These are phyloP conservation scores for Scolopax bukidnonensis DNA, from an alignment of 2,797 vertebrate genomes.

Conservation along the genomic window DNA sequence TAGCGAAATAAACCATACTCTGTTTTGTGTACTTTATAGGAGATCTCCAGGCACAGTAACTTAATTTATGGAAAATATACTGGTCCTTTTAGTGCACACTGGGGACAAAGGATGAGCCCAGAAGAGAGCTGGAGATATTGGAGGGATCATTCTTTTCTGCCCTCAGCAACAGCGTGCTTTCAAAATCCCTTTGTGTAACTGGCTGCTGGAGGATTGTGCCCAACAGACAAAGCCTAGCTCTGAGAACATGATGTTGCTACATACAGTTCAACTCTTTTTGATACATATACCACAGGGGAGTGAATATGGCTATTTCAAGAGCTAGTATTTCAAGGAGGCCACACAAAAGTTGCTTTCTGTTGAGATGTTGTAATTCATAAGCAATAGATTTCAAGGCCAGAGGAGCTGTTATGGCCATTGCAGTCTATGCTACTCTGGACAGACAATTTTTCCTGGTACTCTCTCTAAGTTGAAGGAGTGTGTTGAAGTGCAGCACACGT, in stretches of 20 bases:
- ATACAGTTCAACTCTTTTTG: not conserved
- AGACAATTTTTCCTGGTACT: not conserved
- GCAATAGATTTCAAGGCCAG: not conserved
- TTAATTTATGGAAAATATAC: not conserved
- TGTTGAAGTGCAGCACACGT: not conserved
- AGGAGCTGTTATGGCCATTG: not conserved
- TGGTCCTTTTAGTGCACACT: not conserved
- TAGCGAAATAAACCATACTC: not conserved
- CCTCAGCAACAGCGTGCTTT: not conserved
- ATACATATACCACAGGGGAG: not conserved
- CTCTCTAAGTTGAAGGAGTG: not conserved
- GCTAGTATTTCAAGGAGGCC: not conserved
- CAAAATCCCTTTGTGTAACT: not conserved
- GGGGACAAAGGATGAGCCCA: not conserved
- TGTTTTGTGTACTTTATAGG: not conserved
- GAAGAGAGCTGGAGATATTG: not conserved
- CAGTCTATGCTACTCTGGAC: not conserved
- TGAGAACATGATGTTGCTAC: not conserved
- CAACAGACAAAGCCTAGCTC: not conserved
- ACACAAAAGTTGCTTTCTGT: not conserved
- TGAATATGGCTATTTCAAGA: not conserved
- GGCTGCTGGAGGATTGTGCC: not conserved
- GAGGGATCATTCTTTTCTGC: not conserved
- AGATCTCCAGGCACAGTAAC: not conserved
- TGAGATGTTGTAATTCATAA: not conserved